Conservation (phyloP, 2,888 invertebrate genomes). For the Danaus chrysippus region DNA sequence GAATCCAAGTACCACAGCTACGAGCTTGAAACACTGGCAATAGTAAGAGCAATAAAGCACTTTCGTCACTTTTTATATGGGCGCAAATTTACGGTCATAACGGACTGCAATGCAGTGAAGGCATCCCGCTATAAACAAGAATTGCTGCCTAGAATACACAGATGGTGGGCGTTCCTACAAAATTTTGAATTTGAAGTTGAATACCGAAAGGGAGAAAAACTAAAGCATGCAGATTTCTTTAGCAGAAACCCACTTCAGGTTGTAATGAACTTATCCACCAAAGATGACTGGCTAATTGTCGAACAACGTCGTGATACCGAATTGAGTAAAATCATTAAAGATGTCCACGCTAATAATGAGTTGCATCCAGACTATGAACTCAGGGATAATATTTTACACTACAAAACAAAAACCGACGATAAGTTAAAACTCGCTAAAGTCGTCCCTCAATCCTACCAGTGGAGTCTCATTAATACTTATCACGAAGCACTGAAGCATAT, state of each 20-base stretch:
- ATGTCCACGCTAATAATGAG: background rate
- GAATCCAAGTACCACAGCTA: constrained; percentile 32
- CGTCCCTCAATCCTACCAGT: constrained; percentile 25
- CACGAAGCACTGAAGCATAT: constrained; percentile 28
- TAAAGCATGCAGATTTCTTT: constrained; percentile 30
- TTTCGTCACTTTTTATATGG: too few species aligned
- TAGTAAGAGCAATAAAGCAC: too few species aligned
- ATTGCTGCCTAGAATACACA: constrained; percentile 34
- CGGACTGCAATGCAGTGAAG: too few species aligned
- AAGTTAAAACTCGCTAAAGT: background rate
- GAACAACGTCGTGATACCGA: constrained; percentile 16
- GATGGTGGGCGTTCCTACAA: constrained; percentile 30
- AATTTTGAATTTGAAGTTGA: constrained; percentile 33
- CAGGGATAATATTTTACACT: background rate
- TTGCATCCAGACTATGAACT: background rate
- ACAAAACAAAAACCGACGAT: background rate
- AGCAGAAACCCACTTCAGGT: constrained; percentile 24
- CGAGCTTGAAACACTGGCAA: too few species aligned
- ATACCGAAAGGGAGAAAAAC: constrained; percentile 29
- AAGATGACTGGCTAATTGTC: constrained; percentile 6
- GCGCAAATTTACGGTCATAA: too few species aligned
- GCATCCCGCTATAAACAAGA: too few species aligned
- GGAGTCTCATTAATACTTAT: constrained; percentile 31
- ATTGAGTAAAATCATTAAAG: background rate
- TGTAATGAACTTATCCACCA: background rate